Base-by-base conservation (phyloP, 1,140 invertebrate genomes). In the Frieseomelitta varia region DNA sequence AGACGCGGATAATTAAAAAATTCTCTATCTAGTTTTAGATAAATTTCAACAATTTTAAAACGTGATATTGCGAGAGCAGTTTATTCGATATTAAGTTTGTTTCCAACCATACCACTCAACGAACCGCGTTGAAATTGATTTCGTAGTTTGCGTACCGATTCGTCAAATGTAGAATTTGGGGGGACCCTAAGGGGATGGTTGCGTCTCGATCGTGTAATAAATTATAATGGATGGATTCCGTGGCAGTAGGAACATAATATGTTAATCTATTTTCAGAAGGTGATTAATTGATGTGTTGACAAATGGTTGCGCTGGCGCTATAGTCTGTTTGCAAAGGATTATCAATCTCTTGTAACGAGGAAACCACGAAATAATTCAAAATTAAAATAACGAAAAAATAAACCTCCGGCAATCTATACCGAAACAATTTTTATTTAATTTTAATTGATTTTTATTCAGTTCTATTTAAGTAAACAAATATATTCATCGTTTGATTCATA, bases 251-350 rank as follows among this genome's bases (percentile, higher is more conserved):
- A 88, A 82, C 56, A 65, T 85, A 71, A 88, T 88, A 75, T 55
- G 65, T 63, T 79, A 73, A 69, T 82, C 58, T 82, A 88, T 88
- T 79, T 85, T 76, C 47, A 53, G 4, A 61, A 56, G 53, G 53
- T 85, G 75, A 81, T 88, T 88, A 88, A 88, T 88, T 61, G 73
- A 51, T 56, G 27, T 39, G 56, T 87, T 82, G 83, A 87, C 86
- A 87, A 88, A 88, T 47, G 83, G 79, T 85, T 58, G 27, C 30
- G 39, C n/a, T 24, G 10, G n/a, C 47, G 61, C 47, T 4, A 10
- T 19, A 72, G 30, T 39, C 56, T 17, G 34, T 47, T 77, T 24
- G 30, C 47, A n/a, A 61, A 67, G 56, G 58, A 34, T 73, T 67
- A 80, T 80, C 58, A 79, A 79, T 84, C 58, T 65, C 15, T 10